A percentile compares a stretch with the other conserved stretches of the same genome.
These are phyloP conservation scores for Falcaria lacertinaria DNA, from an alignment of 2,888 invertebrate species.

Conservation along the genomic window DNA sequence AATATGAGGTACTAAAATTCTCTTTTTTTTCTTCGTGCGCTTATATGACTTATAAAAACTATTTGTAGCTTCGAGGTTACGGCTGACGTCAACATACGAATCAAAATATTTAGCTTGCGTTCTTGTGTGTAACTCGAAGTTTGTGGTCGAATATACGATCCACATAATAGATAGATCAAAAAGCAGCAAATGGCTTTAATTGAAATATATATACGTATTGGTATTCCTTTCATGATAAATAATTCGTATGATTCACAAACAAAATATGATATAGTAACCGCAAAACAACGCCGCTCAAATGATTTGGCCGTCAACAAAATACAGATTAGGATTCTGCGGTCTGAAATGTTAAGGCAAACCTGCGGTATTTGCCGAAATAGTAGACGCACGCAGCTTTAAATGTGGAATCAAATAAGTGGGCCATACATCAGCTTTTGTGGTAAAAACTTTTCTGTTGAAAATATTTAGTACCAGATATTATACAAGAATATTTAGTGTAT, in stretches of 20 bases:
- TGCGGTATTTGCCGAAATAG: not conserved
- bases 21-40: no score
- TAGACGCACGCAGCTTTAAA: not conserved
- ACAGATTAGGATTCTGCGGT: constrained; percentile 42
- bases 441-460: no score
- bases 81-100: not conserved
- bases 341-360: constrained; percentile 14
- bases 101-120: not conserved
- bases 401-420: no score
- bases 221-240: not conserved
- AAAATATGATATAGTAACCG: constrained; percentile 1
- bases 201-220: not conserved
- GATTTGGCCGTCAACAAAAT: constrained; percentile 44
- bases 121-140: not conserved
- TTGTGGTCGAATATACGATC: not conserved
- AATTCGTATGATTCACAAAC: not conserved
- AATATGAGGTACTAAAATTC: no score
- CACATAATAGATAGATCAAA: not conserved
- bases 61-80: no score
- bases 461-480: no score
- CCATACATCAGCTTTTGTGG: no score
- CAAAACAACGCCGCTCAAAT: constrained; percentile 26
- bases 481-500: no score
- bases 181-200: not conserved
- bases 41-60: no score